Percentiles rank a stretch among this genome's conserved stretches.
Evolutionary conservation across 1,140 invertebrate genomes (phyloP).

Genomic region (Leptinotarsa lineolata): DNA sequence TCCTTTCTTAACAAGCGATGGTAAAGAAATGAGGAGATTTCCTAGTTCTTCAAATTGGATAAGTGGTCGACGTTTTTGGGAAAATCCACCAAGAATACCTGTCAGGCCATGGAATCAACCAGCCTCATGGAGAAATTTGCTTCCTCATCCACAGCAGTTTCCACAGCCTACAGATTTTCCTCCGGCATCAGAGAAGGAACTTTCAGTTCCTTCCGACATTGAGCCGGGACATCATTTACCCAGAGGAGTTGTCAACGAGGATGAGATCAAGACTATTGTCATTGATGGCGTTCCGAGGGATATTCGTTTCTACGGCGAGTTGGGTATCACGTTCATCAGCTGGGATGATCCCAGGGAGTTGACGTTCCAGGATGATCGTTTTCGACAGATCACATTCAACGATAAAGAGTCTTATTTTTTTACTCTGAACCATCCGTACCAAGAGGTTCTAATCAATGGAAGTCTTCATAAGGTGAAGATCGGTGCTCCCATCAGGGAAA

Average conservation of each 20-base stretch:
- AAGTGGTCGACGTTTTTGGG: slow-evolving; percentile 41
- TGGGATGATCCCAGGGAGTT: slow-evolving; percentile 86
- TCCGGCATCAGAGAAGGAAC: neutral
- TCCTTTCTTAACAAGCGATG: slow-evolving; percentile 27
- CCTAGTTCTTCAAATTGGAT: slow-evolving; percentile 20
- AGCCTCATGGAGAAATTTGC: slow-evolving; percentile 15
- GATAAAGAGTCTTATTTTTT: slow-evolving; percentile 70
- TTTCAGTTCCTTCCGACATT: slow-evolving; percentile 17
- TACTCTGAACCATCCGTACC: slow-evolving; percentile 74
- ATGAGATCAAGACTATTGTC: slow-evolving; percentile 77
- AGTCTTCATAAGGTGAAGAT: slow-evolving; percentile 78
- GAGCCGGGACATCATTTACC: slow-evolving; percentile 2
- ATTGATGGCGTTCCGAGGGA: slow-evolving; percentile 83
- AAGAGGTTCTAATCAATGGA: slow-evolving; percentile 72
- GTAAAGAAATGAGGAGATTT: slow-evolving; percentile 26
- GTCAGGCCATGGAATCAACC: slow-evolving; percentile 39
- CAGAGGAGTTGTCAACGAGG: slow-evolving; percentile 54
- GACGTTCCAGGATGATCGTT: slow-evolving; percentile 76
- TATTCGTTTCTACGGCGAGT: slow-evolving; percentile 83
- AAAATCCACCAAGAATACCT: slow-evolving; percentile 35
- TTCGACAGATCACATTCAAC: slow-evolving; percentile 68
- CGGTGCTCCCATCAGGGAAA: slow-evolving; percentile 88
- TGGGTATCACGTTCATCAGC: slow-evolving; percentile 81
- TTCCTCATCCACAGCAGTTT: neutral
- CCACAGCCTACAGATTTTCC: neutral